Evolutionary conservation across 2,888 invertebrate species (phyloP).

Genomic region (Neoitamus cyanurus): DNA sequence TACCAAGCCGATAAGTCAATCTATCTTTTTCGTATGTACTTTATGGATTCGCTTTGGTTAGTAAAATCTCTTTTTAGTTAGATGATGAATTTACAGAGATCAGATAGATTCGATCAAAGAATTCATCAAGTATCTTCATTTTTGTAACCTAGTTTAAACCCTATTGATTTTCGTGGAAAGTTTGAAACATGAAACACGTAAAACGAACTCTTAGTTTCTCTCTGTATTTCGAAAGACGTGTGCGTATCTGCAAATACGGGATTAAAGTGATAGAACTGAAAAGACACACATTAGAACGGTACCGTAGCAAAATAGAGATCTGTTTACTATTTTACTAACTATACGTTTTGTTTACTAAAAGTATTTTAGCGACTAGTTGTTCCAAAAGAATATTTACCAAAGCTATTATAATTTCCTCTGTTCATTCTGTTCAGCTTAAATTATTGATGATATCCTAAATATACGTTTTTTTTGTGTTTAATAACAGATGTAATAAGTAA

Average conservation of each 20-base stretch:
- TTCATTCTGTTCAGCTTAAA: not conserved
- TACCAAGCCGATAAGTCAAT: not conserved
- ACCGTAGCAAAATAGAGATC: not conserved
- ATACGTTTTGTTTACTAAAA: not conserved
- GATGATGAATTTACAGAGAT: too few relatives aligned
- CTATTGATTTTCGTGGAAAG: conserved; percentile 12
- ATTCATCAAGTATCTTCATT: not conserved
- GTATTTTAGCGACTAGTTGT: conserved; percentile 21
- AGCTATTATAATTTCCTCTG: conserved; percentile 7
- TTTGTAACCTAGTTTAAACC: not conserved
- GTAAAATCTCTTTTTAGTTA: too few relatives aligned
- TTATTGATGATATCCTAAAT: not conserved
- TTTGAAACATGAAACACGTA: conserved; percentile 36
- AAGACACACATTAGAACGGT: not conserved
- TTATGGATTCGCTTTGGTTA: not conserved
- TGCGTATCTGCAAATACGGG: not conserved
- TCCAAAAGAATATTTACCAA: conserved; percentile 31
- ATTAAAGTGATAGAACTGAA: conserved; percentile 16
- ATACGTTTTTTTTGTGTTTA: not conserved
- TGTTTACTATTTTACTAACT: not conserved
- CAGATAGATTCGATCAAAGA: not conserved
- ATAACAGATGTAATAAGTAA: not conserved
- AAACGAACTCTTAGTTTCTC: not conserved
- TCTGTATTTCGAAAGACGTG: not conserved
- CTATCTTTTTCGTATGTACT: not conserved